A percentile compares a stretch with the other conserved stretches of the same genome.
These are phyloP conservation scores for Bungarus multicinctus DNA, from an alignment of 2,113 vertebrate species.

Conservation along the genomic window DNA sequence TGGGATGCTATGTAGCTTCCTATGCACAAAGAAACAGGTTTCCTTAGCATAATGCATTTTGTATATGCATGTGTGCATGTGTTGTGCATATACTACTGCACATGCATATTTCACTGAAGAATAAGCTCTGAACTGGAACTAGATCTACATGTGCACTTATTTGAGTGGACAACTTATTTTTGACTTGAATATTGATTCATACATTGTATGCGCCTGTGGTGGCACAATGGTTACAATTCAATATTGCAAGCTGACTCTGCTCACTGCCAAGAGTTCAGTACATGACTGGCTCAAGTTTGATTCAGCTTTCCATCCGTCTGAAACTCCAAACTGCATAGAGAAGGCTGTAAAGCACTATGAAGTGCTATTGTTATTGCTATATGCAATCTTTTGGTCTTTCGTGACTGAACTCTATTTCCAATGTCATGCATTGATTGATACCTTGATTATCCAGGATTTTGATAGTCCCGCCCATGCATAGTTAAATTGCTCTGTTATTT, in stretches of 20 bases:
- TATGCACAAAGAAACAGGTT: not conserved
- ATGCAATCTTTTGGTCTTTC: not conserved
- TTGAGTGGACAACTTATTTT: not conserved
- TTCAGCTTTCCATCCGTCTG: not conserved
- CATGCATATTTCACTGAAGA: not conserved
- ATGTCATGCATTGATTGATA: not conserved
- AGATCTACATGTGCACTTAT: not conserved
- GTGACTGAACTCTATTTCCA: not conserved
- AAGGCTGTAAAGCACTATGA: not conserved
- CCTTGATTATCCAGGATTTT: not conserved
- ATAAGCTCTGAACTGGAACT: not conserved
- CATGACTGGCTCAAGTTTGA: not conserved
- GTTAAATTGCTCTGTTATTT: not conserved
- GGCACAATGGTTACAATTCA: not conserved
- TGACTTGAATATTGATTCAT: not conserved
- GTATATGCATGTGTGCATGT: not conserved
- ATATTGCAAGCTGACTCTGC: not conserved
- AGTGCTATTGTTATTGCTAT: not conserved
- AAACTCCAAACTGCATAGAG: not conserved
- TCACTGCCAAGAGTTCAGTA: not conserved
- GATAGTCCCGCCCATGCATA: not conserved
- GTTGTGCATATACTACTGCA: not conserved
- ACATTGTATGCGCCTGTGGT: not conserved
- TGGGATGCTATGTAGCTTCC: not conserved
- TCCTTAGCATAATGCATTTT: not conserved